Conservation (phyloP, 2,113 vertebrate species). For the Halcyon senegalensis region DNA sequence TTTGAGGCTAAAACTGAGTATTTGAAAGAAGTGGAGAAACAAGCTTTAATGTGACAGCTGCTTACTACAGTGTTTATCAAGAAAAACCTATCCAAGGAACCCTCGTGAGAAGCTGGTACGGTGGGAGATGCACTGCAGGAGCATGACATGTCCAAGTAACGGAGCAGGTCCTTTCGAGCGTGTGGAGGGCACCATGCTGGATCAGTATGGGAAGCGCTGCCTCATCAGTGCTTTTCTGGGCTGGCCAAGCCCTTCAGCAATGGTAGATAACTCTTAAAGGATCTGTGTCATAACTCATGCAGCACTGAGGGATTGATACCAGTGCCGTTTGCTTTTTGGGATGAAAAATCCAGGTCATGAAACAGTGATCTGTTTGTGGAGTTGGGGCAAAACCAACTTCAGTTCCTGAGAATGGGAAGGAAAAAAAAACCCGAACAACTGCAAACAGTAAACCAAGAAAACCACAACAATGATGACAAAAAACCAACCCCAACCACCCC, state of each 20-base stretch:
- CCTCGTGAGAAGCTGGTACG: background rate
- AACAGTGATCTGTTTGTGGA: background rate
- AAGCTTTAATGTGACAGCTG: background rate
- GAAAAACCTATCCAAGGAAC: background rate
- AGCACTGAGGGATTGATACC: background rate
- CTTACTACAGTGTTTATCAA: background rate
- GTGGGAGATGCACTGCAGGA: background rate
- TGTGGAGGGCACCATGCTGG: background rate
- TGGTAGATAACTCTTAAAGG: background rate
- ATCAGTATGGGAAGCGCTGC: background rate
- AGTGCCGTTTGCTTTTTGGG: background rate
- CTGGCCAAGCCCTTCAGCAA: background rate
- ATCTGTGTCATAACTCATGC: background rate
- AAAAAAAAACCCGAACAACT: background rate
- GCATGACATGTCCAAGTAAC: fast-evolving
- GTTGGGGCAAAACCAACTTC: background rate
- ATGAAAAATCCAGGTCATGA: background rate
- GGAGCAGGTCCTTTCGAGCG: background rate
- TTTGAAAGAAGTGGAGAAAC: background rate
- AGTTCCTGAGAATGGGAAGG: background rate
- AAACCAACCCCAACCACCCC: too few relatives aligned
- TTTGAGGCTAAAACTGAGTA: background rate
- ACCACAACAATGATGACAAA: too few relatives aligned
- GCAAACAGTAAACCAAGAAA: too few relatives aligned
- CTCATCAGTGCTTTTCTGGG: background rate